These are phyloP conservation scores for Squalus acanthias DNA, from an alignment of 2,797 vertebrate species.

Conservation along the genomic window DNA sequence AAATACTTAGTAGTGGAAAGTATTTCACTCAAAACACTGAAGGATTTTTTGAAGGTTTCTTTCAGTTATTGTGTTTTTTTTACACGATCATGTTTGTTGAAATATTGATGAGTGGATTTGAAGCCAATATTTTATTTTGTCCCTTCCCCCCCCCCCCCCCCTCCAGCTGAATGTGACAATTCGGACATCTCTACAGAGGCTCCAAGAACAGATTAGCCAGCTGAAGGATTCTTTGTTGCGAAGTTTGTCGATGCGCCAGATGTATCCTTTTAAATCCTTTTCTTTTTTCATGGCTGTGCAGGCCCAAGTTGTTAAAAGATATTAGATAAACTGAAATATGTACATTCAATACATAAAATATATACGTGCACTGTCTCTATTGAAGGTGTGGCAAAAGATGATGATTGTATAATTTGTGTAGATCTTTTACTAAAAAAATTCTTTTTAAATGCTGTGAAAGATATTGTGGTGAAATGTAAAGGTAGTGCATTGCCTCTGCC, in stretches of 20 bases:
- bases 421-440: background rate
- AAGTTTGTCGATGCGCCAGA: slow-evolving; percentile 69
- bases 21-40: background rate
- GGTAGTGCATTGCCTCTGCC: too few relatives aligned
- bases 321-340: background rate
- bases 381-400: background rate
- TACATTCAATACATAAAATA: background rate
- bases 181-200: slow-evolving; percentile 75
- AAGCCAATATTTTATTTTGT: slow-evolving; percentile 34
- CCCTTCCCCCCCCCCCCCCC: slow-evolving; percentile 39
- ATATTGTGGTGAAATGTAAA: background rate
- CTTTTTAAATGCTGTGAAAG: background rate
- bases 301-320: background rate
- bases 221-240: slow-evolving; percentile 78
- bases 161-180: slow-evolving; percentile 79
- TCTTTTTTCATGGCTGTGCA: background rate
- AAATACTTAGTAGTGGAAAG: background rate
- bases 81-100: background rate
- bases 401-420: background rate
- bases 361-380: background rate
- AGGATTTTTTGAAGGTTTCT: background rate
- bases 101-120: background rate
- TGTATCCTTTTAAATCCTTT: slow-evolving; percentile 70
- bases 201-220: slow-evolving; percentile 77
- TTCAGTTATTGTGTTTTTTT: background rate